Percentiles rank a stretch among this genome's conserved stretches.
phyloP scores from a whole-genome alignment of 2,888 invertebrate species.

The Liposcelis brunnea region DNA sequence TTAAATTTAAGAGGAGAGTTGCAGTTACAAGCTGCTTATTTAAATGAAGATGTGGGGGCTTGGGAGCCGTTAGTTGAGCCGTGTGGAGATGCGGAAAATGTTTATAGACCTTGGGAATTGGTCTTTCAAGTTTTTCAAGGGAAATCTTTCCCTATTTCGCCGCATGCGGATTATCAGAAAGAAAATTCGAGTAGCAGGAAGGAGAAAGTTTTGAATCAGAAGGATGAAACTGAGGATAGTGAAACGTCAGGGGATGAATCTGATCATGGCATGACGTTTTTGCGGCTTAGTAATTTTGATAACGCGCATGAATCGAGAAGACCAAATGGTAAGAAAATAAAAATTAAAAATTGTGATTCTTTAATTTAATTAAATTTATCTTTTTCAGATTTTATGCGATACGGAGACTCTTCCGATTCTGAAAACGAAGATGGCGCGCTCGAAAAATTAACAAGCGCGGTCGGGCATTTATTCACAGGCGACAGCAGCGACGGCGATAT shows the following conservation, averaged over 20 bases:
- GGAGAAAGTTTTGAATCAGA: slow-evolving; percentile 20
- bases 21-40: slow-evolving; percentile 39
- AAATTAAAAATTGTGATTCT: background rate
- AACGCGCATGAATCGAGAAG: slow-evolving; percentile 3
- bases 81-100: slow-evolving; percentile 43
- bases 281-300: slow-evolving; percentile 23
- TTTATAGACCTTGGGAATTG: slow-evolving; percentile 55
- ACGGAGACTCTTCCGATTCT: slow-evolving; percentile 47
- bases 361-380: background rate
- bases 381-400: slow-evolving; percentile 18
- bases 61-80: slow-evolving; percentile 82
- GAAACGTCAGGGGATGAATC: slow-evolving; percentile 41
- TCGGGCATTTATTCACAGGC: slow-evolving; percentile 54
- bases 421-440: slow-evolving; percentile 52
- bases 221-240: slow-evolving; percentile 28
- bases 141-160: slow-evolving; percentile 39
- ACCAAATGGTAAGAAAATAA: slow-evolving; percentile 7
- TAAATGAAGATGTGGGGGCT: slow-evolving; percentile 45
- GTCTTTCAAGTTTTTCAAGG: slow-evolving; percentile 31
- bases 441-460: slow-evolving; percentile 53
- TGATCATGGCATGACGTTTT: slow-evolving; percentile 43
- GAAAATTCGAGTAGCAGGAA: slow-evolving; percentile 18
- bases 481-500: slow-evolving; percentile 39
- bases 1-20: slow-evolving; percentile 29
- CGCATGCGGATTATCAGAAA: slow-evolving; percentile 15